Conservation (phyloP, 37 sponge, comb jelly and placozoan genomes). For the Ianthella basta region DNA sequence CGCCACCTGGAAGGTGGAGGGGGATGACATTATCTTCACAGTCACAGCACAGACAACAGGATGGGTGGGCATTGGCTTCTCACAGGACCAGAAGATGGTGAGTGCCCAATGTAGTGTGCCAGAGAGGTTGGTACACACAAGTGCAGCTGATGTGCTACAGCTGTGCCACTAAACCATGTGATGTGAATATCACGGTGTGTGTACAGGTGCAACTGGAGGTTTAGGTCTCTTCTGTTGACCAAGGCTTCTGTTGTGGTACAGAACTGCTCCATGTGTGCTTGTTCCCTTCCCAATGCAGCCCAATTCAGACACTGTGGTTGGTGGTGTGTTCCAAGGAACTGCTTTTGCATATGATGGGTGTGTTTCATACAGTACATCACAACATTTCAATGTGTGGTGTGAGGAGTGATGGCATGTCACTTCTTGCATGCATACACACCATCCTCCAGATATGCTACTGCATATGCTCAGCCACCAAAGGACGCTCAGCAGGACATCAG, state of each 20-base stretch:
- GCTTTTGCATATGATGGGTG: background rate
- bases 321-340: background rate
- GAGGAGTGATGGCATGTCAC: background rate
- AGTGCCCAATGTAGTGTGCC: background rate
- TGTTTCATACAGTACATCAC: background rate
- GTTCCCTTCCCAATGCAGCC: background rate
- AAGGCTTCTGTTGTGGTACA: too few relatives aligned
- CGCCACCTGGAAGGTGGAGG: background rate
- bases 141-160: too few relatives aligned
- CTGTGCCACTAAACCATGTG: too few relatives aligned
- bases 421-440: background rate
- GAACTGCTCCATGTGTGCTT: too few relatives aligned
- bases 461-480: background rate
- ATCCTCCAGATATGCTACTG: background rate
- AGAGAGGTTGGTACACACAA: too few relatives aligned
- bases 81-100: background rate
- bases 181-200: too few relatives aligned
- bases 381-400: background rate
- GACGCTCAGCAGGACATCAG: background rate
- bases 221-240: too few relatives aligned
- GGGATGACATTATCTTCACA: background rate
- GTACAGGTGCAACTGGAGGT: too few relatives aligned
- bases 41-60: background rate
- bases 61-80: slow-evolving; percentile 20
- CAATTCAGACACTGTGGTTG: background rate